These are phyloP conservation scores for Drosophila paulistorum DNA, from an alignment of 1,140 invertebrate genomes.

Conservation along the genomic window DNA sequence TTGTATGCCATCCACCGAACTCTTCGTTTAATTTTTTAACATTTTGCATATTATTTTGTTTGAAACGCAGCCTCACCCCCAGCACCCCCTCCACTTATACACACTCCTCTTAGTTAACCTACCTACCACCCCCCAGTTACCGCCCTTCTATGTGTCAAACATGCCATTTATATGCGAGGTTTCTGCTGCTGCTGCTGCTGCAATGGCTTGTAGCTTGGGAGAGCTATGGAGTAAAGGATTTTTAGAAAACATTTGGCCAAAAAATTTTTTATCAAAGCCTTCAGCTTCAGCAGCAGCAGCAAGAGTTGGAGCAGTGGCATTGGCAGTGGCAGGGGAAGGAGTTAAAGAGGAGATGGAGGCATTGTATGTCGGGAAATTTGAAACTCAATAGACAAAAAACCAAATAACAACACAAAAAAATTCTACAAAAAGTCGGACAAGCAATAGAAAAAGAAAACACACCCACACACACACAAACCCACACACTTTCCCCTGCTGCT, in stretches of 20 bases:
- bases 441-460: conserved; percentile 76
- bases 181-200: conserved; percentile 47
- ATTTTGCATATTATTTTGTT: conserved; percentile 81
- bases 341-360: conserved; percentile 33
- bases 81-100: background rate
- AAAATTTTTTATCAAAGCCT: conserved; percentile 79
- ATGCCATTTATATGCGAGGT: conserved; percentile 76
- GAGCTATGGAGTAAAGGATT: conserved; percentile 57
- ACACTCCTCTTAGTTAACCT: background rate
- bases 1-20: conserved; percentile 48
- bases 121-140: conserved; percentile 11
- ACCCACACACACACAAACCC: conserved; percentile 10
- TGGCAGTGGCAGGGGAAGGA: background rate
- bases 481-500: conserved; percentile 7
- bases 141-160: conserved; percentile 66
- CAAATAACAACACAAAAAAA: conserved; percentile 36
- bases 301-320: conserved; percentile 13
- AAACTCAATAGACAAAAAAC: conserved; percentile 77
- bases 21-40: conserved; percentile 73
- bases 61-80: conserved; percentile 56
- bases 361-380: conserved; percentile 77
- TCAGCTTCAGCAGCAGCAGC: conserved; percentile 64
- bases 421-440: conserved; percentile 52
- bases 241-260: conserved; percentile 73
- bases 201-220: conserved; percentile 51